Evolutionary conservation across 2,888 invertebrate species (phyloP).

Genomic region (Anaspis maculata): DNA sequence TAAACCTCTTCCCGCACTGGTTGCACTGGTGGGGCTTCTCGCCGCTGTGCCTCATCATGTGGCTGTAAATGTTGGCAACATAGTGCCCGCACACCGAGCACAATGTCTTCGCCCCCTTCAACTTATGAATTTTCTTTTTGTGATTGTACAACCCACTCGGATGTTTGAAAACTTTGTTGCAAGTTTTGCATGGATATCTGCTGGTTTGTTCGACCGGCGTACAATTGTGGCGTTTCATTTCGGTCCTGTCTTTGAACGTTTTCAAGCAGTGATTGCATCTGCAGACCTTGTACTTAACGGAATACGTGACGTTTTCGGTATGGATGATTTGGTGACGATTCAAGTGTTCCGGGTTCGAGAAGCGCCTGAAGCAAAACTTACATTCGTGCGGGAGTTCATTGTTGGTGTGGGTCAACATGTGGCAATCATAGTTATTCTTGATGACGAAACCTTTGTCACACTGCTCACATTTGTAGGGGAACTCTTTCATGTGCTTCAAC

Average conservation of each 20-base stretch:
- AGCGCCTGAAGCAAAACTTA: slow-evolving; percentile 26
- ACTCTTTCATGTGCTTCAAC: slow-evolving; percentile 30
- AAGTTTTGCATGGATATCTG: slow-evolving; percentile 25
- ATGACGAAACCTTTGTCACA: slow-evolving; percentile 33
- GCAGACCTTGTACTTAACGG: slow-evolving; percentile 27
- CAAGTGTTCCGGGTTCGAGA: slow-evolving; percentile 32
- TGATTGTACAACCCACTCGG: slow-evolving; percentile 26
- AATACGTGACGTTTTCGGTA: slow-evolving; percentile 30
- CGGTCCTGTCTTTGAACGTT: slow-evolving; percentile 25
- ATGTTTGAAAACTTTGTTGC: slow-evolving; percentile 28
- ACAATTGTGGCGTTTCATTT: slow-evolving; percentile 23
- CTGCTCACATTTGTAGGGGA: slow-evolving; percentile 29
- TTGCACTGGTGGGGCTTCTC: slow-evolving; percentile 27
- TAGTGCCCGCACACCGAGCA: slow-evolving; percentile 30
- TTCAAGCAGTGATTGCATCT: slow-evolving; percentile 27
- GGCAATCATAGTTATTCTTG: slow-evolving; percentile 30
- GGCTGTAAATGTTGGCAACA: slow-evolving; percentile 28
- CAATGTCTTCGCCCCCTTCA: slow-evolving; percentile 23
- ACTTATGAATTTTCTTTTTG: slow-evolving; percentile 24
- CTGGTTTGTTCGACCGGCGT: slow-evolving; percentile 17
- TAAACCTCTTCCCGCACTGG: slow-evolving; percentile 29
- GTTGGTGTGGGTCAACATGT: slow-evolving; percentile 27
- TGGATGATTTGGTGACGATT: slow-evolving; percentile 29
- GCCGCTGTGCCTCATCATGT: slow-evolving; percentile 27
- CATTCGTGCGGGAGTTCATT: slow-evolving; percentile 30